Percentiles rank a stretch among this genome's conserved stretches.
Evolutionary conservation across 2,888 invertebrate species (phyloP).

Genomic region (Neoitamus cyanurus): DNA sequence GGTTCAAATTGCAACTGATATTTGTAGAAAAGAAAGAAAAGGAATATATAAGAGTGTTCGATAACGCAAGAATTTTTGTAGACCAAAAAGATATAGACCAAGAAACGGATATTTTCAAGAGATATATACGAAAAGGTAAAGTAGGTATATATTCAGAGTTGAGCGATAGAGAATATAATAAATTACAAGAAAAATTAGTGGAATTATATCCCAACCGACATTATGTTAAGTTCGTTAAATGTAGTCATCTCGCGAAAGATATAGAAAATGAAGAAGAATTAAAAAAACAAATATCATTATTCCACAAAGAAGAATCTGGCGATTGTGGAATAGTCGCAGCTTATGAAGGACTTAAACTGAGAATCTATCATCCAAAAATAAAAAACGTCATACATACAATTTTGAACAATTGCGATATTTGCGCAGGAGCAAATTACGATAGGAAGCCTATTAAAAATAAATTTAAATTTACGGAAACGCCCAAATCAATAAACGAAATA

Average conservation of each 20-base stretch:
- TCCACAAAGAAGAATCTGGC: slow-evolving; percentile 52
- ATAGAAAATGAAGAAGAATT: slow-evolving; percentile 52
- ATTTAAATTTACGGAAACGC: slow-evolving; percentile 34
- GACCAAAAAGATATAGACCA: slow-evolving; percentile 24
- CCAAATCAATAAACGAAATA: slow-evolving; percentile 33
- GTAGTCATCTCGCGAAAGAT: slow-evolving; percentile 52
- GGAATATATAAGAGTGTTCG: neutral
- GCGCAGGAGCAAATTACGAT: neutral
- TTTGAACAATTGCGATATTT: slow-evolving; percentile 4
- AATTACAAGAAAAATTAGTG: slow-evolving; percentile 52
- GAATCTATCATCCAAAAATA: slow-evolving; percentile 54
- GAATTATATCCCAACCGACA: slow-evolving; percentile 53
- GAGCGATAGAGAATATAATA: slow-evolving; percentile 50
- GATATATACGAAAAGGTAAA: slow-evolving; percentile 50
- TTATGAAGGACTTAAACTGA: slow-evolving; percentile 52
- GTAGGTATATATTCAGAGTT: slow-evolving; percentile 53
- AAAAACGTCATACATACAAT: neutral
- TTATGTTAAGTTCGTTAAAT: slow-evolving; percentile 53
- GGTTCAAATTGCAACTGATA: slow-evolving; percentile 41
- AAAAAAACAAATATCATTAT: slow-evolving; percentile 53
- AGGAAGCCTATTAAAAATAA: slow-evolving; percentile 1
- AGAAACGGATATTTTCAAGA: neutral
- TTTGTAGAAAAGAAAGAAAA: slow-evolving; percentile 29
- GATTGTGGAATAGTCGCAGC: slow-evolving; percentile 54
- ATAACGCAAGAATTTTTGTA: slow-evolving; percentile 10